These are phyloP conservation scores for Macrotis lagotis DNA, from an alignment of 2,113 vertebrate species.

Conservation along the genomic window DNA sequence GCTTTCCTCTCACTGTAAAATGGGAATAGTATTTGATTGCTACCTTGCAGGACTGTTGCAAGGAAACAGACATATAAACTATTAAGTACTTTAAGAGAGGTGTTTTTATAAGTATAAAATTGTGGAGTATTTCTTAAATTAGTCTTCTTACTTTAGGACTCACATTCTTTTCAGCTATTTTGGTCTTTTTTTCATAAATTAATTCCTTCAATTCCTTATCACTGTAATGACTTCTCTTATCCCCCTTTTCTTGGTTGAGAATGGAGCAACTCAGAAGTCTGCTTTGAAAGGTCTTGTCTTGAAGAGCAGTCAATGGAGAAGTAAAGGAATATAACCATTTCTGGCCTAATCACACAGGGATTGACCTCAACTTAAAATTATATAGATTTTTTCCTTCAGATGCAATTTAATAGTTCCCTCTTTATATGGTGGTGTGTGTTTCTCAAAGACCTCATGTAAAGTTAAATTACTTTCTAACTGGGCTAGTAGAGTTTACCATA, in stretches of 20 bases:
- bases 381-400: background rate
- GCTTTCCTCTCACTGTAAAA: background rate
- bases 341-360: background rate
- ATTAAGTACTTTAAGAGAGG: background rate
- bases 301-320: background rate
- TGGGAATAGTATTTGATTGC: background rate
- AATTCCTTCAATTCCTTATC: background rate
- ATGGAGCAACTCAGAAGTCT: background rate
- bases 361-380: background rate
- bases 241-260: background rate
- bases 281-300: background rate
- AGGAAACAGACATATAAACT: background rate
- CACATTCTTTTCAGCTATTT: background rate
- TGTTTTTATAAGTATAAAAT: background rate
- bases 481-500: background rate
- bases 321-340: background rate
- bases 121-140: background rate
- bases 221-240: background rate
- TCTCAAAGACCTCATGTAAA: background rate
- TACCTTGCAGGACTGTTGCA: background rate
- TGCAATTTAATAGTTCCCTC: background rate
- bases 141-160: background rate
- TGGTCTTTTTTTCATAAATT: background rate
- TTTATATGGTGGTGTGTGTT: background rate
- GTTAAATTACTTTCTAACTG: background rate